Evolutionary conservation across 2,113 vertebrate species (phyloP), one percentile per base, ranked within the genome.

Genomic region (Siniperca knerii): DNA sequence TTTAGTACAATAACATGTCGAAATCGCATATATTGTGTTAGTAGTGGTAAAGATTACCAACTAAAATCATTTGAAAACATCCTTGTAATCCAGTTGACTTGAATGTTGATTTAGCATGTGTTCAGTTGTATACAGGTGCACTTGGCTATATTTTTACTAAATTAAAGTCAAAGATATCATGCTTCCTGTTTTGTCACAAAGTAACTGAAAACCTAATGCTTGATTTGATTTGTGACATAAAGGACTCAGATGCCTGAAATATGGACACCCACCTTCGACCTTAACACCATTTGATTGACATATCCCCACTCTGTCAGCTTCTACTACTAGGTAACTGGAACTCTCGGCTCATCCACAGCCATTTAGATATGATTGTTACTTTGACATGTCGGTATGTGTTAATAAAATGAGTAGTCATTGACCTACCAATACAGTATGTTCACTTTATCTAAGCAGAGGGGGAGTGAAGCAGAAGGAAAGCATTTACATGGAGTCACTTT

Each of bases 401-500:
- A 62, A 85, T 79, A 64, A 54, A 81, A 76, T 29, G 52, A 66
- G 60, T 71, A n/a, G 42, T 74, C 77, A 77, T 1, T 76, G 54
- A 77, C 4, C 50, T 62, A 71, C 68, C 55, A 33, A 37, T 89
- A 50, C 66, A 69, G 44, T 69, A 37, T 68, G 60, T 55, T 79
- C 57, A 50, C 62, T 89, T 37, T 85, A 64, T 76, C 76, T 4
- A 9, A 81, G 61, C 66, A 46, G 52, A 37, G 23, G 64, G 57
- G 13, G 40, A 81, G n/a, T 83, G 48, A 57, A 82, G 65, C 58
- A 80, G 70, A 87, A 81, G 71, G 87, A 74, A 82, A 74, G 65
- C 71, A 69, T 81, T 88, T 87, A 83, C 69, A 83, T 79, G 29
- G 61, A 89, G 75, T 58, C 46, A 25, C 77, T 86, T 91, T 85